Percentiles rank a stretch among this genome's conserved stretches.
phyloP scores from a whole-genome alignment of 1,140 invertebrate genomes.

The Littorina saxatilis region DNA sequence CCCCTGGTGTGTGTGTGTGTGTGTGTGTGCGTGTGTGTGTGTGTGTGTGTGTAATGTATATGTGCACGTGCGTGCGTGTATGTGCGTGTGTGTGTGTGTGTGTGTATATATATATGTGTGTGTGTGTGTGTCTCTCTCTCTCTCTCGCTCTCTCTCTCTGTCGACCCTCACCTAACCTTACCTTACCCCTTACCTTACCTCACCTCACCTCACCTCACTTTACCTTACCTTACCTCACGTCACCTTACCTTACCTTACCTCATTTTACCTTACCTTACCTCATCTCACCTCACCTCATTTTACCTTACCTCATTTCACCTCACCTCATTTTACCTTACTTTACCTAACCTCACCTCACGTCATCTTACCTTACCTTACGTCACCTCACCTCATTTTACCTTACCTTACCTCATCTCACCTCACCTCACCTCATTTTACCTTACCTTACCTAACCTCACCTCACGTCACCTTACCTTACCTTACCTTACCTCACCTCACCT shows the following conservation, averaged over 20 bases:
- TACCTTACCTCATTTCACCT: slow-evolving; percentile 5
- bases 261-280: background rate
- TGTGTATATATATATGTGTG: background rate
- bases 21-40: too few species aligned
- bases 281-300: background rate
- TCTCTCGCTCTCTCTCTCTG: too few species aligned
- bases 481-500: slow-evolving; percentile 1
- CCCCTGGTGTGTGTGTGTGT: too few species aligned
- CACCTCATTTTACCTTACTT: background rate
- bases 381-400: slow-evolving; percentile 9
- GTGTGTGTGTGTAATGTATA: too few species aligned
- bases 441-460: background rate
- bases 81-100: background rate
- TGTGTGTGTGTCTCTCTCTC: background rate
- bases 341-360: background rate
- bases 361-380: background rate
- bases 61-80: too few species aligned
- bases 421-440: background rate
- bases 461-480: background rate
- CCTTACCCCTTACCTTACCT: slow-evolving; percentile 2
- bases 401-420: slow-evolving; percentile 7
- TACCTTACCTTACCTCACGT: slow-evolving; percentile 2
- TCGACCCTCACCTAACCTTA: too few species aligned
- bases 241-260: slow-evolving; percentile 5
- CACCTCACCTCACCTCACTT: background rate